Percentiles rank a stretch among this genome's conserved stretches.
Evolutionary conservation across 1,140 invertebrate species (phyloP).

Genomic region (Drosophila hydei): DNA sequence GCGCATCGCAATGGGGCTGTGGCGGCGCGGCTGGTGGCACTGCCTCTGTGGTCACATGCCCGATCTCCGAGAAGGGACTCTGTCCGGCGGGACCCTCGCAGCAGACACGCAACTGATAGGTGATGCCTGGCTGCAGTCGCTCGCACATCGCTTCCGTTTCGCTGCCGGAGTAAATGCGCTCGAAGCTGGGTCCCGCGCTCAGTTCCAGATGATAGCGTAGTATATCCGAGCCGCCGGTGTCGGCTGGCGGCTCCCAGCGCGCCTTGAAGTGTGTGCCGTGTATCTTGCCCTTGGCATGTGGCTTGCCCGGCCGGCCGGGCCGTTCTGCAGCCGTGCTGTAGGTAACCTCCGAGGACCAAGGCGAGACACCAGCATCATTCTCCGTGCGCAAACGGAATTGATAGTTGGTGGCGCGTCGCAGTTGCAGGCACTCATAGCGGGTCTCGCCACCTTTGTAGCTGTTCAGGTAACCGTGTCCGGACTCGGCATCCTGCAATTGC

Average conservation of each 20-base stretch:
- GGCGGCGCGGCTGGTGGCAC: slow-evolving; percentile 89
- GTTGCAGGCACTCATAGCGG: slow-evolving; percentile 87
- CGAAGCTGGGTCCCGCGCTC: slow-evolving; percentile 87
- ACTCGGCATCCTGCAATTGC: slow-evolving; percentile 91
- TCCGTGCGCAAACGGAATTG: slow-evolving; percentile 91
- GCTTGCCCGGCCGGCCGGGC: slow-evolving; percentile 90
- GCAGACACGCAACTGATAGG: slow-evolving; percentile 90
- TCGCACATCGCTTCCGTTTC: slow-evolving; percentile 92
- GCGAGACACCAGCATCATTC: slow-evolving; percentile 92
- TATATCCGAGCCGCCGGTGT: slow-evolving; percentile 91
- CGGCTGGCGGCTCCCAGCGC: slow-evolving; percentile 92
- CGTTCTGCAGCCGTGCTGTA: slow-evolving; percentile 90
- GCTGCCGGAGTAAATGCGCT: slow-evolving; percentile 89
- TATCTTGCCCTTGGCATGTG: slow-evolving; percentile 90
- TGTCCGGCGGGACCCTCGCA: slow-evolving; percentile 89
- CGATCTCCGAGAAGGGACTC: slow-evolving; percentile 90
- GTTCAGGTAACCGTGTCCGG: slow-evolving; percentile 91
- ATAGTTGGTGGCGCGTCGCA: slow-evolving; percentile 90
- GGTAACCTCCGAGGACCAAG: slow-evolving; percentile 91
- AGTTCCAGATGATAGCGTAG: slow-evolving; percentile 89
- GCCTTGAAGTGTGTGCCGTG: slow-evolving; percentile 91
- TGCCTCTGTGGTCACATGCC: slow-evolving; percentile 90
- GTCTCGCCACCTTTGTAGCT: slow-evolving; percentile 91
- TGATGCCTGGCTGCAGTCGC: slow-evolving; percentile 91
- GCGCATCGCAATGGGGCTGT: slow-evolving; percentile 88